A percentile compares a stretch with the other conserved stretches of the same genome.
phyloP scores from a whole-genome alignment of 2,888 invertebrate genomes.

The Hypomecis atomaria region DNA sequence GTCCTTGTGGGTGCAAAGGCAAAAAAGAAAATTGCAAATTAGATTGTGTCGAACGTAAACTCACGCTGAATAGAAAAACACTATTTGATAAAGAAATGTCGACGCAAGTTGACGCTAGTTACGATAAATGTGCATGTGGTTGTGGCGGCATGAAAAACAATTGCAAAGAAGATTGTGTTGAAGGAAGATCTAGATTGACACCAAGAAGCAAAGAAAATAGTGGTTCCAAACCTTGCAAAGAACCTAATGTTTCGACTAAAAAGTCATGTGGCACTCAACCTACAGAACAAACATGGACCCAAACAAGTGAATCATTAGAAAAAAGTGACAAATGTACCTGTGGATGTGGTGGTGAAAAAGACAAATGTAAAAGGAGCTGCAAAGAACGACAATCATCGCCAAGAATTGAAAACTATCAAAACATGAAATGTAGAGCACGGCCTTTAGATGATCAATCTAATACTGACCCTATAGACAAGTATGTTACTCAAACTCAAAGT shows the following conservation, averaged over 20 bases:
- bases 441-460: neutral
- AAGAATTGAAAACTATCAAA: neutral
- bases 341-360: slow-evolving; percentile 26
- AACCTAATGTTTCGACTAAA: slow-evolving; percentile 7
- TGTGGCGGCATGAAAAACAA: neutral
- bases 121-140: slow-evolving; percentile 1
- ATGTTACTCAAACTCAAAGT: too few species aligned
- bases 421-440: neutral
- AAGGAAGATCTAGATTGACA: neutral
- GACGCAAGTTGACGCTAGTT: neutral
- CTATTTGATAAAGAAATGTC: neutral
- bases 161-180: slow-evolving; percentile 2
- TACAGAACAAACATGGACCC: slow-evolving; percentile 6
- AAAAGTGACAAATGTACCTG: slow-evolving; percentile 19
- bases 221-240: slow-evolving; percentile 5
- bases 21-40: slow-evolving; percentile 3
- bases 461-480: neutral
- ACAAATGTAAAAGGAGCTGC: slow-evolving; percentile 17
- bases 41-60: neutral
- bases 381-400: neutral
- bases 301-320: neutral
- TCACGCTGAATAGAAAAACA: neutral
- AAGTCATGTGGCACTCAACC: slow-evolving; percentile 1
- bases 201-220: slow-evolving; percentile 2
- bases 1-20: slow-evolving; percentile 8